Conservation (phyloP, 2,888 invertebrate genomes). For the Ochropacha duplaris region DNA sequence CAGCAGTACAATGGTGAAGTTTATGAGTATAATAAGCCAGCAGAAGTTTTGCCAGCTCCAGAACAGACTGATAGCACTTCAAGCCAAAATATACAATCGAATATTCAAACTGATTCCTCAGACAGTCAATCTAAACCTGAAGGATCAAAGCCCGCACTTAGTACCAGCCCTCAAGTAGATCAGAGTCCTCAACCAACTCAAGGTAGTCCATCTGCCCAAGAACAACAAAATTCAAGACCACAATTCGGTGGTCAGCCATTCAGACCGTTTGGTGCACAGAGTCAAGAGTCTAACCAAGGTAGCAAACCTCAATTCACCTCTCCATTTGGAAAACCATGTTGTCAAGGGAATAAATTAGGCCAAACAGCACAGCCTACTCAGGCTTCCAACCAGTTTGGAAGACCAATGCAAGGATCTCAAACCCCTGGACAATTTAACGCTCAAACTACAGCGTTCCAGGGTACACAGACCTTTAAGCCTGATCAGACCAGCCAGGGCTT, state of each 20-base stretch:
- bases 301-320: conserved; percentile 25
- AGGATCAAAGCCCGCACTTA: conserved; percentile 10
- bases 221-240: conserved; percentile 1
- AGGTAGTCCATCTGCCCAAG: conserved; percentile 7
- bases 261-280: conserved; percentile 19
- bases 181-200: conserved; percentile 16
- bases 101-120: conserved; percentile 11
- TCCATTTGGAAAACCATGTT: conserved; percentile 19
- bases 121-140: conserved; percentile 5
- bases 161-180: conserved; percentile 11
- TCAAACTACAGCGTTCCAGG: conserved; percentile 18
- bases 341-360: conserved; percentile 7
- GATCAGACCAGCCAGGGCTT: conserved; percentile 24
- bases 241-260: conserved; percentile 27
- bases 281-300: conserved; percentile 19
- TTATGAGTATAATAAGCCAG: conserved; percentile 54
- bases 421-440: conserved; percentile 9
- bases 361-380: conserved; percentile 9
- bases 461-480: conserved; percentile 26
- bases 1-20: conserved; percentile 48
- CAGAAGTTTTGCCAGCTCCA: conserved; percentile 28
- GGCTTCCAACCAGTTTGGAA: conserved; percentile 1
- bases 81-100: conserved; percentile 15
- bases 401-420: conserved; percentile 11
- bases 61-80: conserved; percentile 9